phyloP scores from a whole-genome alignment of 92 coral and sea anemone species.

The Porites cylindrica region DNA sequence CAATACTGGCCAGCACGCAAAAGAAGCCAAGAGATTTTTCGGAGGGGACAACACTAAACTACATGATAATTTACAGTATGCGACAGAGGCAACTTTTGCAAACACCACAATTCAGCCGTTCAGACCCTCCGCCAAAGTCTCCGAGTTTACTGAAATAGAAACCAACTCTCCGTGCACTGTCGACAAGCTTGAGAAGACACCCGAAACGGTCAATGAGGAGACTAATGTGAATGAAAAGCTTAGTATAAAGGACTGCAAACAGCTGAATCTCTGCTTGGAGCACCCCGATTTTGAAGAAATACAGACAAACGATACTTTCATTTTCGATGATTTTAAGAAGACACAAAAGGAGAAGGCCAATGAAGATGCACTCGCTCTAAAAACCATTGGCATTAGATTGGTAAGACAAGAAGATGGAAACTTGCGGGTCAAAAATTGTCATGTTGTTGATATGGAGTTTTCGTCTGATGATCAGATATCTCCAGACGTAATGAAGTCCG shows the following conservation, averaged over 20 bases:
- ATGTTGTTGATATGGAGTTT: not conserved
- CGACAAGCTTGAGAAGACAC: not conserved
- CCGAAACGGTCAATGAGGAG: not conserved
- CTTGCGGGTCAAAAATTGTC: not conserved
- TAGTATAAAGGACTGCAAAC: not conserved
- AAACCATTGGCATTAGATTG: not conserved
- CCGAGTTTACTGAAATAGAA: not conserved
- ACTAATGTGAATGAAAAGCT: not conserved
- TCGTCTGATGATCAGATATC: conserved; percentile 4
- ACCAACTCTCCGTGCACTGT: not conserved
- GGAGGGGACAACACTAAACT: not conserved
- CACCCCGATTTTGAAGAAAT: not conserved
- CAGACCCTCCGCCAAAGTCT: not conserved
- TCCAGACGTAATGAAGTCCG: not conserved
- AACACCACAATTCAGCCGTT: not conserved
- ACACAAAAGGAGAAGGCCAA: not conserved
- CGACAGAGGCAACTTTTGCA: not conserved
- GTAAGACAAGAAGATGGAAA: not conserved
- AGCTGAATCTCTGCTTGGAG: not conserved
- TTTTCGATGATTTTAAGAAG: not conserved
- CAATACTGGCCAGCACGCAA: not conserved
- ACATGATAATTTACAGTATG: not conserved
- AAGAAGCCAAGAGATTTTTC: not conserved
- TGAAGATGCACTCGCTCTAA: not conserved
- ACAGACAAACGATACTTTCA: conserved; percentile 4